Evolutionary conservation across 2,113 vertebrate species (phyloP).

Genomic region (Azemiops feae): DNA sequence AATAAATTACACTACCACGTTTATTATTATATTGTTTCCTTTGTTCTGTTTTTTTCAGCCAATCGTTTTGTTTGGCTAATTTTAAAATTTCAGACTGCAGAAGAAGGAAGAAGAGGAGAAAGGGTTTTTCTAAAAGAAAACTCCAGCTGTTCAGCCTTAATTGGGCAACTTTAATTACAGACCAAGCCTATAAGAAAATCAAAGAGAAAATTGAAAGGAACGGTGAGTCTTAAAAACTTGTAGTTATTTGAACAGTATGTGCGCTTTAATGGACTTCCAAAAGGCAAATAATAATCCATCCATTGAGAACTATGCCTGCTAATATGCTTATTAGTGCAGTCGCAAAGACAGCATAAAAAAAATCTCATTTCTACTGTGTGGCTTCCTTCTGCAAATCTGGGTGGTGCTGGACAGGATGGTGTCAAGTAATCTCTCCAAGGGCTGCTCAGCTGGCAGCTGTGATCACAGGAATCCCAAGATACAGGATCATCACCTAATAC

Average conservation of each 20-base stretch:
- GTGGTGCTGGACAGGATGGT: background rate
- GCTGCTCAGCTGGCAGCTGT: constrained; percentile 22
- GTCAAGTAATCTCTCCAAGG: background rate
- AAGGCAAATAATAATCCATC: background rate
- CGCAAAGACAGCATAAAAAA: background rate
- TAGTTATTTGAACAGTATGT: background rate
- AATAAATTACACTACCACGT: background rate
- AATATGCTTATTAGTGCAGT: background rate
- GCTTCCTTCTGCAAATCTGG: background rate
- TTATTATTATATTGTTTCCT: background rate
- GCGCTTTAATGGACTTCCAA: background rate
- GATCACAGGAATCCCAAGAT: constrained; percentile 22
- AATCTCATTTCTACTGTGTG: background rate
- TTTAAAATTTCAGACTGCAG: background rate
- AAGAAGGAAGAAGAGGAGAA: background rate
- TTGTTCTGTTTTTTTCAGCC: background rate
- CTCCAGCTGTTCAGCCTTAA: background rate
- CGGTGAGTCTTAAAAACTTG: background rate
- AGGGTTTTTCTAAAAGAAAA: background rate
- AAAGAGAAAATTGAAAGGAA: background rate
- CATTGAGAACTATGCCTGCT: too few species aligned
- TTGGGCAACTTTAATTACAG: background rate
- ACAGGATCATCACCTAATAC: constrained; percentile 17
- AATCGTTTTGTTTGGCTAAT: background rate
- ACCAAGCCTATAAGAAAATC: background rate